A percentile compares a stretch with the other conserved stretches of the same genome.
phyloP scores from a whole-genome alignment of 1,140 invertebrate species.

The Acromyrmex heyeri region DNA sequence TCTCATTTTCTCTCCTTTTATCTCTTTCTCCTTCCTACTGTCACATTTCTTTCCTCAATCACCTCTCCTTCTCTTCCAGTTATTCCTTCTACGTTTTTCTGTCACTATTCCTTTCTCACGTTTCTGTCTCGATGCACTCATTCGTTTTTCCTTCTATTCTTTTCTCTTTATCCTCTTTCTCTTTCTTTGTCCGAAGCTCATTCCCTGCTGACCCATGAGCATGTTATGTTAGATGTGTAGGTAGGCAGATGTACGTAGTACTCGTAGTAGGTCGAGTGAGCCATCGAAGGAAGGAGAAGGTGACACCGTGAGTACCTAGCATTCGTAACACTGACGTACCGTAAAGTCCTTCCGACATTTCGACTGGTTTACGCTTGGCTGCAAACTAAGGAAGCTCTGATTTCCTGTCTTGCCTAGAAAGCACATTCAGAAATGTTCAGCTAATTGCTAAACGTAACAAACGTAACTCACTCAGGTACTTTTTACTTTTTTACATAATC shows the following conservation, averaged over 20 bases:
- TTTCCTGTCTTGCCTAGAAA: constrained; percentile 2
- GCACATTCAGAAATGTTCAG: not conserved
- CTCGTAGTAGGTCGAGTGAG: constrained; percentile 53
- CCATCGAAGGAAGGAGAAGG: constrained; percentile 54
- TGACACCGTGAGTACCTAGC: constrained; percentile 36
- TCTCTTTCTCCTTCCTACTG: not conserved
- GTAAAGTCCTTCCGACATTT: constrained; percentile 35
- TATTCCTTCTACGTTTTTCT: constrained; percentile 1
- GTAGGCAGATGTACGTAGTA: constrained; percentile 21
- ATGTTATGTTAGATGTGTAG: constrained; percentile 42
- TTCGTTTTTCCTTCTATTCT: constrained; percentile 23
- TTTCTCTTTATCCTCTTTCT: not conserved
- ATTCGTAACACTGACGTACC: constrained; percentile 49
- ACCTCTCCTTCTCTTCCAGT: constrained; percentile 44
- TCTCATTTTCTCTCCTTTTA: not conserved
- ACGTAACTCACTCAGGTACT: constrained; percentile 11
- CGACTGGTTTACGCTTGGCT: constrained; percentile 10
- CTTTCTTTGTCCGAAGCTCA: constrained; percentile 10
- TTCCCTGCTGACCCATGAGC: constrained; percentile 47
- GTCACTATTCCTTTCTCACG: constrained; percentile 21
- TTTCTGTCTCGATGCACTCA: constrained; percentile 12
- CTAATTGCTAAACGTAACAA: not conserved
- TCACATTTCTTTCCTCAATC: constrained; percentile 32
- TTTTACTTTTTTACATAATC: constrained; percentile 16
- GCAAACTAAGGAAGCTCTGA: constrained; percentile 15